Evolutionary conservation across 2,113 vertebrate species (phyloP).

Genomic region (Cnemophilus loriae): DNA sequence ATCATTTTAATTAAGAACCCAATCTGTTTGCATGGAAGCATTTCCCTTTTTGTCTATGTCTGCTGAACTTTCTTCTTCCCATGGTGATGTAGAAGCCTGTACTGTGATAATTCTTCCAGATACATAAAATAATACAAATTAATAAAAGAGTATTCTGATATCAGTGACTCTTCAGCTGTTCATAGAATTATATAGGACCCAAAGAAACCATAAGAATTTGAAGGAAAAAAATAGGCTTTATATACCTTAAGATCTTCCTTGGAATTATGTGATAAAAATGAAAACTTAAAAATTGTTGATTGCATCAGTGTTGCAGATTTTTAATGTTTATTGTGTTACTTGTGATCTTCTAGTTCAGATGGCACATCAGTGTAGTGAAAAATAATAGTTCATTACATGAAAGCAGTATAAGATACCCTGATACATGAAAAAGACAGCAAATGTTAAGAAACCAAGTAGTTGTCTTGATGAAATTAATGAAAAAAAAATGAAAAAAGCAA

Average conservation of each 20-base stretch:
- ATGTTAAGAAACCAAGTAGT: neutral
- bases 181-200: neutral
- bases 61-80: neutral
- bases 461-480: neutral
- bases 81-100: neutral
- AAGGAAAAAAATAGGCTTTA: neutral
- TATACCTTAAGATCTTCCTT: neutral
- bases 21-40: neutral
- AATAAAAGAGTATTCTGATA: neutral
- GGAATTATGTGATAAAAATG: neutral
- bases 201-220: neutral
- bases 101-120: neutral
- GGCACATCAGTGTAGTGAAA: neutral
- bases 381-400: neutral
- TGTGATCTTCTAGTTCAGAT: neutral
- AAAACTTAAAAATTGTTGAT: neutral
- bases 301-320: neutral
- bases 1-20: slow-evolving; percentile 29
- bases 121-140: neutral
- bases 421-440: neutral
- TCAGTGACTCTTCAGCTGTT: neutral
- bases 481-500: neutral
- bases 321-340: neutral
- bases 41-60: neutral
- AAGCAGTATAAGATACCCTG: neutral